Base-by-base conservation (phyloP, 2,113 vertebrate species). In the Oryzias melastigma region DNA sequence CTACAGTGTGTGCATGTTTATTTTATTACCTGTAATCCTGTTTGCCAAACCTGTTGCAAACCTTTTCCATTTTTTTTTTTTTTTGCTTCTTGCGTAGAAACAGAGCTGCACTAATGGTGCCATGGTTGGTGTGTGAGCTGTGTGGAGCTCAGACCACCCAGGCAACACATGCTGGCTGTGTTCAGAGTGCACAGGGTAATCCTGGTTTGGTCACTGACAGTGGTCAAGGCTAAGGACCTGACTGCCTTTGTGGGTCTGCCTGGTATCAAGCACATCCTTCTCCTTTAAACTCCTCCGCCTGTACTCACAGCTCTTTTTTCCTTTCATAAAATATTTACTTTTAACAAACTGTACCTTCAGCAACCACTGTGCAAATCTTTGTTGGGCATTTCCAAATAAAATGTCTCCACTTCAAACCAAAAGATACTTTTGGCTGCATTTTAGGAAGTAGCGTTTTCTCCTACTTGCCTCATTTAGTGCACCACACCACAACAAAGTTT, bases 81-180 rank as follows among this genome's bases (percentile, higher is more conserved):
- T 10, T 18, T 1, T 47, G 49, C n/a, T 20, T 53, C 44, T 27
- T 27, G 25, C 19, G 22, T 56, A 20, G 19, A 58, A 48, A 63
- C 20, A 25, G 22, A 25, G 52, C 54, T 52, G 14, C 19, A 16
- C 8, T 66, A 43, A 44, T 58, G 19, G 13, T 51, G 62, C 58
- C 46, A 46, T 72, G 35, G 66, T 65, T 48, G 73, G 25, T 60
- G 68, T 52, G 57, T 57, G 48, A 53, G n/a, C 52, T 44, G 29
- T 75, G 57, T 73, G 65, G 71, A 78, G 55, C 56, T 40, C 22
- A 58, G 92, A 91, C 90, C 92, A 93, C 91, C 92, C 89, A 90
- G 57, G 55, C 66, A 49, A 78, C 42, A 40, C 46, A 58, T 55
- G 74, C 61, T 62, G 72, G 78, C 81, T 60, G 62, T 64, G 76